These are phyloP conservation scores for Orthonyx spaldingii DNA, from an alignment of 2,113 vertebrate genomes.

Conservation along the genomic window DNA sequence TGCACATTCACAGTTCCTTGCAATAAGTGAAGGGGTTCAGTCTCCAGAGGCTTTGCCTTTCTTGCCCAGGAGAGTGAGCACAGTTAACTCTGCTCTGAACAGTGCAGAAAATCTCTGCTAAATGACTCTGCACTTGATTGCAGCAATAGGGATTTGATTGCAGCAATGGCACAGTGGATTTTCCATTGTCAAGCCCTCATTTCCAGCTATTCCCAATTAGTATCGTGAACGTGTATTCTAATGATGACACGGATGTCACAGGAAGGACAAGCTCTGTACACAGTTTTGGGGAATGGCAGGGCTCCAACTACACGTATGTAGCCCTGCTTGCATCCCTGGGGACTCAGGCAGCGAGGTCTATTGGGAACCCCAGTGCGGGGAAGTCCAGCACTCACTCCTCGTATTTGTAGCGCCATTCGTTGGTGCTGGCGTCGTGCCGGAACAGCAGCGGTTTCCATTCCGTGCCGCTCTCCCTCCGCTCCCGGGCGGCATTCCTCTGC, in stretches of 20 bases:
- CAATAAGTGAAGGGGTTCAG: neutral
- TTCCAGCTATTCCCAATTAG: neutral
- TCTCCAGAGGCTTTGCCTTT: neutral
- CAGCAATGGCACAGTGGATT: neutral
- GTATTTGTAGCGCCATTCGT: slow-evolving; percentile 87
- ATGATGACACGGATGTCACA: neutral
- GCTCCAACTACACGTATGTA: neutral
- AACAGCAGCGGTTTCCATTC: slow-evolving; percentile 84
- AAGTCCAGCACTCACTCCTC: slow-evolving; percentile 76
- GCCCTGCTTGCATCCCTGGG: neutral
- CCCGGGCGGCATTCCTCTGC: slow-evolving; percentile 78
- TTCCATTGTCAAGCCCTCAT: neutral
- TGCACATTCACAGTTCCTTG: neutral
- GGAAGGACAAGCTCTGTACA: neutral
- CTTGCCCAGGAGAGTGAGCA: neutral
- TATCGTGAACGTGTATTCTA: neutral
- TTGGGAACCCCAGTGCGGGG: neutral
- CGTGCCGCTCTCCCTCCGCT: slow-evolving; percentile 72
- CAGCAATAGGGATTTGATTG: neutral
- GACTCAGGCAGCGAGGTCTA: neutral
- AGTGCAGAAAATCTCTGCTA: neutral
- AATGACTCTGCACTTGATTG: neutral
- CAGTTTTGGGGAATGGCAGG: neutral
- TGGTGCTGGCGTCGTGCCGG: slow-evolving; percentile 70
- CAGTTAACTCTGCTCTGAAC: neutral